These are phyloP conservation scores for Periphyllus acericola DNA, from an alignment of 2,888 invertebrate species.

Conservation along the genomic window DNA sequence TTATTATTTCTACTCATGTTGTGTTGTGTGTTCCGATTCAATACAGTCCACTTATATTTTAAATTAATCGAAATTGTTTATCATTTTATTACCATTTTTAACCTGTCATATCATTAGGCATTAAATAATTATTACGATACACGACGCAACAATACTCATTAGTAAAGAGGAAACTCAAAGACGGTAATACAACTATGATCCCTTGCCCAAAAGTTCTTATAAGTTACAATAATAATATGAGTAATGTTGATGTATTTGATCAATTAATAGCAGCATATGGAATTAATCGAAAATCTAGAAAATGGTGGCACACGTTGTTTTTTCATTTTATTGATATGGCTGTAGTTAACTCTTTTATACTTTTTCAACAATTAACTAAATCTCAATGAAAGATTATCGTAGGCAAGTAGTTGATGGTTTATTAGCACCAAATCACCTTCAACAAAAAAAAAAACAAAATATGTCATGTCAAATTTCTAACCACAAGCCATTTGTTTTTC, in stretches of 20 bases:
- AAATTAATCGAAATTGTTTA: too few relatives aligned
- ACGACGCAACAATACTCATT: too few relatives aligned
- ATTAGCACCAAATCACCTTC: constrained; percentile 11
- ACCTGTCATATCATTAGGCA: too few relatives aligned
- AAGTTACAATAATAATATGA: constrained; percentile 27
- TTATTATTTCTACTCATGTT: too few relatives aligned
- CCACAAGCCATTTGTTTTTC: not conserved
- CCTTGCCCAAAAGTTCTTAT: constrained; percentile 18
- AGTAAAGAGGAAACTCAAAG: constrained; percentile 28
- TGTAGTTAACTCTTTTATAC: constrained; percentile 26
- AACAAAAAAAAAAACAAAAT: not conserved
- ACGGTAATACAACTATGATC: not conserved
- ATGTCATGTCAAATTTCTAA: not conserved
- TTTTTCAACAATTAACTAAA: not conserved
- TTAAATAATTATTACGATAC: too few relatives aligned
- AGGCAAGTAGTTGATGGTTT: constrained; percentile 19
- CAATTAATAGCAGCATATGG: constrained; percentile 24
- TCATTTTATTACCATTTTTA: too few relatives aligned
- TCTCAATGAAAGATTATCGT: constrained; percentile 31
- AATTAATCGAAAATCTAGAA: constrained; percentile 7
- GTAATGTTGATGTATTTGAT: constrained; percentile 31
- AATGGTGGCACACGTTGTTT: constrained; percentile 34
- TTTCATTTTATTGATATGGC: constrained; percentile 33
- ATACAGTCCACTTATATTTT: too few relatives aligned
- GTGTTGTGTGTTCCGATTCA: too few relatives aligned